Evolutionary conservation across 2,888 invertebrate species (phyloP), one percentile per base, ranked within the genome.

Genomic region (Caenorhabditis doughertyi): DNA sequence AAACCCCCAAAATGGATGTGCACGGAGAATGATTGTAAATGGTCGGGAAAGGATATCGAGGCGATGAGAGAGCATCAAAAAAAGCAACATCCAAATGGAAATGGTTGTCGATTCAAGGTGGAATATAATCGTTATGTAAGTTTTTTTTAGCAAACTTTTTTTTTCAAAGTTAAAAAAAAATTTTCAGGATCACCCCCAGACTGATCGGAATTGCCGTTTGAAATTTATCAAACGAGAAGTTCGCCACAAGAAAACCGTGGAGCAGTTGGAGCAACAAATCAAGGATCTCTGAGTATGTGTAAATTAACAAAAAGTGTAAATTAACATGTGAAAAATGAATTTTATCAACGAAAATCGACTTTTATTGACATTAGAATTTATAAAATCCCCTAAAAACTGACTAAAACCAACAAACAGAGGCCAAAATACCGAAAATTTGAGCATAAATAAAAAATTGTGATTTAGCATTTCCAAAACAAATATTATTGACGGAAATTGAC

Each of bases 1-100:
- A 32, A 71, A 21, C 71, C 60, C 7, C 71, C 71, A 4, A 58
- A 49, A 18, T 71, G 71, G 71, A 71, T 60, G n/a, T 71, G 71
- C 18, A 71, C 44, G 1, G 71, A 49, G 35, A 29, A 47, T 0
- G 49, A 29, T 49, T 72, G 72, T 42, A 39, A 72, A 62, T 71
- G 60, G 58, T 49, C 60, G 9, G 60, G 49, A n/a, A 23, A 49
- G 23, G 47, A 32, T 29, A 32, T 49, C 8, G 42, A 58, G 39
- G 9, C 21, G 16, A 29, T 71, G 32, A 21, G n/a, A 16, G n/a
- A 29, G 11, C 71, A 71, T 27, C 18, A 60, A 2, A 58, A 71
- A 60, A 47, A 47, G 47, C 47, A n/a, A 3, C 71, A 71, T 51
- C 71, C 60, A 21, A 16, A 60, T 5, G n/a, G 35, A 7, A 9